Conservation (phyloP, 2,888 invertebrate genomes). For the Thereva nobilitata region DNA sequence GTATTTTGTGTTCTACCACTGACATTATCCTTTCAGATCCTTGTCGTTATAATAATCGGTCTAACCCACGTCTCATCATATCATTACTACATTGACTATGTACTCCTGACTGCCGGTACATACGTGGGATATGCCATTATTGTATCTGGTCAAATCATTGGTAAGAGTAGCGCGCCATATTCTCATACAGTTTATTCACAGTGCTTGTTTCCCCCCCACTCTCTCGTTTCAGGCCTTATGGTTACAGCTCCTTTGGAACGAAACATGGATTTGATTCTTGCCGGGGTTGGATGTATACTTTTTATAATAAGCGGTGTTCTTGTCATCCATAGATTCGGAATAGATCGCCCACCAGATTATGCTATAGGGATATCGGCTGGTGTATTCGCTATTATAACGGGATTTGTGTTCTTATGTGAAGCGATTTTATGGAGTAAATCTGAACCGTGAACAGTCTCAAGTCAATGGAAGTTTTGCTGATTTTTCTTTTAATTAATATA, state of each 20-base stretch:
- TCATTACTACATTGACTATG: constrained; percentile 15
- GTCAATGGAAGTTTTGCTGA: too few species aligned
- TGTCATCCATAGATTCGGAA: neutral
- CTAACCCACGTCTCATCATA: constrained; percentile 6
- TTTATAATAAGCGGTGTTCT: neutral
- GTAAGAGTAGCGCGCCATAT: neutral
- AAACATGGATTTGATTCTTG: neutral
- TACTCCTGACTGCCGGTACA: constrained; percentile 3
- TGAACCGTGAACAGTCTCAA: neutral
- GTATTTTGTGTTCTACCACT: neutral
- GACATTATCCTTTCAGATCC: neutral
- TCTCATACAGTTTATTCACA: neutral
- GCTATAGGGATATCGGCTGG: constrained; percentile 7
- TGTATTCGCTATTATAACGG: neutral
- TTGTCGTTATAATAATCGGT: constrained; percentile 10
- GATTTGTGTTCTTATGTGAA: neutral
- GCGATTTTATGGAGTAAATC: neutral
- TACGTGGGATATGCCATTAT: constrained; percentile 12
- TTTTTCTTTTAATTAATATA: too few species aligned
- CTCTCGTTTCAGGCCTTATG: neutral
- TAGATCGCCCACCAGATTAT: neutral
- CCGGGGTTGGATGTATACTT: neutral
- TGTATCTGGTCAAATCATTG: neutral
- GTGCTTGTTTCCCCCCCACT: too few species aligned
- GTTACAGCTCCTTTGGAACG: neutral